Percentiles rank a stretch among this genome's conserved stretches.
Conservation (phyloP, 2,797 vertebrate species). For the Pangasius krempfi region DNA sequence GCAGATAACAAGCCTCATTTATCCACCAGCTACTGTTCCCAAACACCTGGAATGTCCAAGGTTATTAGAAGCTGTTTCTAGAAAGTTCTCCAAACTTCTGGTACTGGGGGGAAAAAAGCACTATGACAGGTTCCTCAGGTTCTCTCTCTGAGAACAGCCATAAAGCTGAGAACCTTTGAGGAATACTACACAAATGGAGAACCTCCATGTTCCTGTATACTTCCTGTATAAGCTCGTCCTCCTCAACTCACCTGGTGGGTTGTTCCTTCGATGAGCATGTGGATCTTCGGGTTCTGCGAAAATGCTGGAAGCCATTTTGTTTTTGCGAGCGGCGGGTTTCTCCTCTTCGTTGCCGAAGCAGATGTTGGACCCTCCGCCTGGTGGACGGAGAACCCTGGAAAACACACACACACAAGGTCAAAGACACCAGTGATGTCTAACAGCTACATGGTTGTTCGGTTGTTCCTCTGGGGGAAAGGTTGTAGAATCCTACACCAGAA, state of each 20-base stretch:
- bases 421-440: neutral
- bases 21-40: neutral
- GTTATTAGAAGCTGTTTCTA: neutral
- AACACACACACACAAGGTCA: neutral
- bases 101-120: neutral
- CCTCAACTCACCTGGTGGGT: conserved; percentile 74
- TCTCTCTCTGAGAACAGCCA: neutral
- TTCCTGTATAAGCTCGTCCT: neutral
- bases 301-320: conserved; percentile 96
- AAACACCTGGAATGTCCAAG: neutral
- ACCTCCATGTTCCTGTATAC: neutral
- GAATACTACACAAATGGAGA: neutral
- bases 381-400: conserved; percentile 88
- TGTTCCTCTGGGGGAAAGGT: neutral
- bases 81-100: neutral
- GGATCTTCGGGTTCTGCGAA: conserved; percentile 91
- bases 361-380: conserved; percentile 93
- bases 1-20: neutral
- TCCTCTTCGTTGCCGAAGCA: conserved; percentile 86
- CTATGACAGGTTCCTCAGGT: neutral
- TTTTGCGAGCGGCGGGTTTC: conserved; percentile 79
- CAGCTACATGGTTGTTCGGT: neutral
- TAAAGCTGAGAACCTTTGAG: neutral
- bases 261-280: conserved; percentile 82
- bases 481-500: neutral